phyloP scores from a whole-genome alignment of 2,888 invertebrate species.

The Aricia artaxerxes region DNA sequence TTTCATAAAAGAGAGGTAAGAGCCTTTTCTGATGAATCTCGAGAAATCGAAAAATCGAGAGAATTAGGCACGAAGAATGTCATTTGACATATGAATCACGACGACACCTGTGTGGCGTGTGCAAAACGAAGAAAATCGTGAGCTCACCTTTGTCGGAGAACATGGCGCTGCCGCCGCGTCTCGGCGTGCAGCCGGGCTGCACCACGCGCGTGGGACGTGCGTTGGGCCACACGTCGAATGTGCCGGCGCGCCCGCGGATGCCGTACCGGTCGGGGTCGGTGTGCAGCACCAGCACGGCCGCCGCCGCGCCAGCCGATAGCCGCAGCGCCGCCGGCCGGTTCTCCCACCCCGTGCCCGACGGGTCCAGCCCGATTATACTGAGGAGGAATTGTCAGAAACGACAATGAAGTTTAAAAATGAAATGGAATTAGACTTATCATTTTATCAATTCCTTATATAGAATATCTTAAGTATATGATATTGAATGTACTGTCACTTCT shows the following conservation, averaged over 20 bases:
- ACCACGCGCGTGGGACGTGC: constrained; percentile 52
- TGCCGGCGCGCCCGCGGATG: constrained; percentile 50
- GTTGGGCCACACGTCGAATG: constrained; percentile 73
- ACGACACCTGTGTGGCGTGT: too few relatives aligned
- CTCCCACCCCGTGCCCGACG: constrained; percentile 60
- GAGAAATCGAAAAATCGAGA: too few relatives aligned
- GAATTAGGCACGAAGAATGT: too few relatives aligned
- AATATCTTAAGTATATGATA: too few relatives aligned
- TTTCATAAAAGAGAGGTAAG: too few relatives aligned
- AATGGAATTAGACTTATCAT: too few relatives aligned
- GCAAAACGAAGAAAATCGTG: too few relatives aligned
- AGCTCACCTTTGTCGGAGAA: constrained; percentile 59
- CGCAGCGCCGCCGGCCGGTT: constrained; percentile 48
- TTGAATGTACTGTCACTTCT: too few relatives aligned
- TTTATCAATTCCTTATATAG: too few relatives aligned
- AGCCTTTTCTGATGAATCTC: too few relatives aligned
- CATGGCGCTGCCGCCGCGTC: constrained; percentile 44
- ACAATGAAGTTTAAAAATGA: too few relatives aligned
- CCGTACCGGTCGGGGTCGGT: constrained; percentile 68
- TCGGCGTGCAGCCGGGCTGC: constrained; percentile 62
- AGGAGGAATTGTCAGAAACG: constrained; percentile 5
- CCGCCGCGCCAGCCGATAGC: constrained; percentile 57
- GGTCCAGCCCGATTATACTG: constrained; percentile 70
- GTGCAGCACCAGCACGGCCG: constrained; percentile 59
- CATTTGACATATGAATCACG: too few relatives aligned